Conservation (phyloP, 2,113 vertebrate genomes). For the Anoura caudifer region DNA sequence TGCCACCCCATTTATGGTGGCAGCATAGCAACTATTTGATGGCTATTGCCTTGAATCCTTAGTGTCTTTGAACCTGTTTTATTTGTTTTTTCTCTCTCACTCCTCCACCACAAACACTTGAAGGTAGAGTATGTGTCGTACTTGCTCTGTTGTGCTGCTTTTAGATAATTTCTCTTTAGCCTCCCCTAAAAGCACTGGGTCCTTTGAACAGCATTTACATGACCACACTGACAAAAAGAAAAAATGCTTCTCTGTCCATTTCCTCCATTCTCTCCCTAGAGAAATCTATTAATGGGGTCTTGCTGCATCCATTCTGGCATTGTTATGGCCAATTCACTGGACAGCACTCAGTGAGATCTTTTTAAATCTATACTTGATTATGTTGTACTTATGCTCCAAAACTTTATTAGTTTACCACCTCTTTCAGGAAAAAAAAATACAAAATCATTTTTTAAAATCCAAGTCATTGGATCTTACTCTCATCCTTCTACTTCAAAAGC, state of each 20-base stretch:
- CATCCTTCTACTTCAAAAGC: neutral
- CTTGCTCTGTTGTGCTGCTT: neutral
- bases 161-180: neutral
- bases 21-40: neutral
- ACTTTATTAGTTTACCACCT: neutral
- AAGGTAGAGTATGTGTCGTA: neutral
- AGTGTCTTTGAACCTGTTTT: neutral
- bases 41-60: neutral
- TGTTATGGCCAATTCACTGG: neutral
- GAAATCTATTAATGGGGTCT: neutral
- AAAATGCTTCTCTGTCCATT: neutral
- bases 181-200: neutral
- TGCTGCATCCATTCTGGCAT: neutral
- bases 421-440: neutral
- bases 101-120: neutral
- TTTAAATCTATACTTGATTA: neutral
- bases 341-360: neutral
- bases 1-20: too few relatives aligned
- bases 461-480: neutral
- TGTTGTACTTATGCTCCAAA: neutral
- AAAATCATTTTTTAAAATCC: neutral
- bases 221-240: neutral
- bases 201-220: neutral
- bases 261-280: neutral
- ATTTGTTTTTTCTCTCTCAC: neutral